Evolutionary conservation across 2,113 vertebrate species (phyloP).

Genomic region (Nestor notabilis): DNA sequence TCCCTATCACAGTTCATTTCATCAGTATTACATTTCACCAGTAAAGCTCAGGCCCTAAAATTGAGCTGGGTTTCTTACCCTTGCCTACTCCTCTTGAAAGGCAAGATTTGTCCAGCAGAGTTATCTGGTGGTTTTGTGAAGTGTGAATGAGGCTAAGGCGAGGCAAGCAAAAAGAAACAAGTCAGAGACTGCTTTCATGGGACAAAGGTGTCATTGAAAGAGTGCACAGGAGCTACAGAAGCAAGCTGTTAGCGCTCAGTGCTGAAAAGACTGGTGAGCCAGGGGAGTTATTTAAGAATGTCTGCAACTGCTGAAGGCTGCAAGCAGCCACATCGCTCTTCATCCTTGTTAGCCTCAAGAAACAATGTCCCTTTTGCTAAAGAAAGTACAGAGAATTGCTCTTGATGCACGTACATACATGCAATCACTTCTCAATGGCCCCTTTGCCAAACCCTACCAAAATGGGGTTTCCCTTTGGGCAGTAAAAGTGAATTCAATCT

Average conservation of each 20-base stretch:
- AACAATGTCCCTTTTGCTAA: background rate
- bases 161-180: background rate
- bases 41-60: background rate
- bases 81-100: background rate
- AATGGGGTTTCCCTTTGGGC: background rate
- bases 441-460: background rate
- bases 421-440: background rate
- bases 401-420: background rate
- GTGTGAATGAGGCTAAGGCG: background rate
- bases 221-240: background rate
- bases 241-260: background rate
- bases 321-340: background rate
- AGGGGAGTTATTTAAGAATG: background rate
- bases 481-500: fast-evolving
- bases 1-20: background rate
- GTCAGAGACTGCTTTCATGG: background rate
- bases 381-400: background rate
- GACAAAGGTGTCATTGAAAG: conserved; percentile 17
- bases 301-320: background rate
- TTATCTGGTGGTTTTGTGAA: background rate
- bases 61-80: background rate
- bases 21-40: background rate
- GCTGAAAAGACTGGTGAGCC: background rate
- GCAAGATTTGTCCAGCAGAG: background rate
- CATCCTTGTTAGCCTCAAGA: background rate